These are phyloP conservation scores for Heliconius congener DNA, from an alignment of 1,140 invertebrate species.

Conservation along the genomic window DNA sequence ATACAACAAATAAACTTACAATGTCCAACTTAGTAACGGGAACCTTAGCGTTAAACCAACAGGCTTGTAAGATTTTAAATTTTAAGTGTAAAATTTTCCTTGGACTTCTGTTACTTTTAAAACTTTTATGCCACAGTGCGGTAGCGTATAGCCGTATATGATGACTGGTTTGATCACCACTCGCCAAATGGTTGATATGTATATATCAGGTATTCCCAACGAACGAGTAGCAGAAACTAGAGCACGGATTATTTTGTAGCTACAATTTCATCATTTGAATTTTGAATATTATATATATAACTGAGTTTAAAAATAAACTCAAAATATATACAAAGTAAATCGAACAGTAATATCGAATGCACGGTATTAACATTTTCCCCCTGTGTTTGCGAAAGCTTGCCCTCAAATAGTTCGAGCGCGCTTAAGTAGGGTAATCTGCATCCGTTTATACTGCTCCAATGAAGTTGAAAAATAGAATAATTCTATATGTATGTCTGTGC, in stretches of 20 bases:
- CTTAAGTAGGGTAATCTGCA: slow-evolving; percentile 8
- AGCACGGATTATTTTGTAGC: not conserved
- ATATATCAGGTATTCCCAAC: too few relatives aligned
- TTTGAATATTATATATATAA: not conserved
- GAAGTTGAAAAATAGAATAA: slow-evolving; percentile 1
- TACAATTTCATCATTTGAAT: not conserved
- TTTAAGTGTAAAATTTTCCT: not conserved
- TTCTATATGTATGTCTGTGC: not conserved
- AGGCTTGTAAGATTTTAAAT: not conserved
- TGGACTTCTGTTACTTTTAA: too few relatives aligned
- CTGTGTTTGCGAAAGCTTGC: slow-evolving; percentile 10
- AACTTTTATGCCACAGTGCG: too few relatives aligned
- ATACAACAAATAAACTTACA: not conserved
- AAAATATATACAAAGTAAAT: not conserved
- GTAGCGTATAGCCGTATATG: too few relatives aligned
- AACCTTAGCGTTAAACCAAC: not conserved
- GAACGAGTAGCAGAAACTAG: too few relatives aligned
- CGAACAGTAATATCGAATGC: not conserved
- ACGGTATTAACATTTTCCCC: not conserved
- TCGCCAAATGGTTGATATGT: too few relatives aligned
- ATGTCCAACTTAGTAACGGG: not conserved
- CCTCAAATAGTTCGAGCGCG: not conserved
- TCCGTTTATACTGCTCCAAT: not conserved
- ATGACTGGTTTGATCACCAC: too few relatives aligned
- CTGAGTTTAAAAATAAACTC: not conserved